Evolutionary conservation across 2,888 invertebrate species (phyloP).

Genomic region (Carpatolechia fugitivella): DNA sequence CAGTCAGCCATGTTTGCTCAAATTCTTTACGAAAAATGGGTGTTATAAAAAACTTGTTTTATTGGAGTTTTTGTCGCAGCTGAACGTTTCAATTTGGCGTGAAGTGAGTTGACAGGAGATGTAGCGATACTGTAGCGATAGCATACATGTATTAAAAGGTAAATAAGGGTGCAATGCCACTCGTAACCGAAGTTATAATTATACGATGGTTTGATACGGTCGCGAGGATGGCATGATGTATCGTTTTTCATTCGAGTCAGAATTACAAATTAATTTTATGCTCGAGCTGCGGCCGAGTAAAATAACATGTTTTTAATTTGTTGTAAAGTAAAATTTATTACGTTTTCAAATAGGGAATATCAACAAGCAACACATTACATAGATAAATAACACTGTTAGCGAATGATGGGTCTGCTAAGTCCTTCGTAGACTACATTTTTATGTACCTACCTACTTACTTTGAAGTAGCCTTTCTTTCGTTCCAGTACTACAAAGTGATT

Average conservation of each 20-base stretch:
- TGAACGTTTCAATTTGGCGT: constrained; percentile 58
- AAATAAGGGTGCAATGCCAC: constrained; percentile 29
- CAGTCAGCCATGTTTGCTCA: constrained; percentile 69
- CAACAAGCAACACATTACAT: not conserved
- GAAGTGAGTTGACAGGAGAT: constrained; percentile 59
- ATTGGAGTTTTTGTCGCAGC: constrained; percentile 38
- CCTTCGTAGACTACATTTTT: too few relatives aligned
- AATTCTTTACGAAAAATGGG: constrained; percentile 59
- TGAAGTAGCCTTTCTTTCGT: too few relatives aligned
- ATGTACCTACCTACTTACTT: too few relatives aligned
- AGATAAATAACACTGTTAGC: not conserved
- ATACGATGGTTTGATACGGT: constrained; percentile 37
- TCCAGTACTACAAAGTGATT: too few relatives aligned
- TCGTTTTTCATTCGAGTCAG: constrained; percentile 40
- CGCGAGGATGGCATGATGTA: constrained; percentile 40
- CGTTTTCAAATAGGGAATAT: not conserved
- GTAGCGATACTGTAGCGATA: constrained; percentile 34
- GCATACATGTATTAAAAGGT: constrained; percentile 43
- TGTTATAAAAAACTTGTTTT: constrained; percentile 29
- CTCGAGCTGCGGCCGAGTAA: constrained; percentile 12
- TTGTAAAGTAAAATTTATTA: not conserved
- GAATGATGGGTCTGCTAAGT: not conserved
- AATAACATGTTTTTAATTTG: constrained; percentile 11
- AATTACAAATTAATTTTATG: constrained; percentile 33
- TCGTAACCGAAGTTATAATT: constrained; percentile 28